A percentile compares a stretch with the other conserved stretches of the same genome.
phyloP scores from a whole-genome alignment of 1,140 invertebrate genomes.

The Portunus trituberculatus region DNA sequence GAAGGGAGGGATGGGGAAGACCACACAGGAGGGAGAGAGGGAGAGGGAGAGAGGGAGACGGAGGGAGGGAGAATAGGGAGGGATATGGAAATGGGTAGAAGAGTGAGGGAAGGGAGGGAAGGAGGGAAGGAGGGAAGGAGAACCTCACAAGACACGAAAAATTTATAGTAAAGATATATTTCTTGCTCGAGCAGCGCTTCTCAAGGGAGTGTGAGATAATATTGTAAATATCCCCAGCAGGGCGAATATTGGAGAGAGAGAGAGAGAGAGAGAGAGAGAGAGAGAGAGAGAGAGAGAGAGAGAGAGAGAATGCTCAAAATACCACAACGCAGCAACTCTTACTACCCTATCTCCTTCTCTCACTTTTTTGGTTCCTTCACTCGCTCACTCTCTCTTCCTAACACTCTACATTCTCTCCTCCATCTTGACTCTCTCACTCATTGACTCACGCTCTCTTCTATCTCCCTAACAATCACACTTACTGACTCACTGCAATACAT shows the following conservation, averaged over 20 bases:
- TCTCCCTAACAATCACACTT: no score
- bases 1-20: neutral
- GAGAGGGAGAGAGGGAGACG: neutral
- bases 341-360: neutral
- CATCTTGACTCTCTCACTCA: no score
- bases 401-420: neutral
- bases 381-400: neutral
- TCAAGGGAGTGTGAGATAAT: neutral
- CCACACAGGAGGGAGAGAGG: neutral
- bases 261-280: no score
- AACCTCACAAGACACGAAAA: neutral
- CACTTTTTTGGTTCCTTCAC: neutral
- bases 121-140: neutral
- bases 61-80: neutral
- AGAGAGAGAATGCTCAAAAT: neutral
- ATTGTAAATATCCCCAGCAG: neutral
- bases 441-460: no score
- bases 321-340: neutral
- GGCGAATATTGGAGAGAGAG: conserved; percentile 6
- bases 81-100: neutral
- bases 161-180: conserved; percentile 22
- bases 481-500: neutral
- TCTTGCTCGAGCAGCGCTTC: neutral
- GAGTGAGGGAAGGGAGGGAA: neutral
- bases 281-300: no score